Evolutionary conservation across 2,888 invertebrate genomes (phyloP), one percentile per base, ranked within the genome.

Genomic region (Ypsolopha scabrella): DNA sequence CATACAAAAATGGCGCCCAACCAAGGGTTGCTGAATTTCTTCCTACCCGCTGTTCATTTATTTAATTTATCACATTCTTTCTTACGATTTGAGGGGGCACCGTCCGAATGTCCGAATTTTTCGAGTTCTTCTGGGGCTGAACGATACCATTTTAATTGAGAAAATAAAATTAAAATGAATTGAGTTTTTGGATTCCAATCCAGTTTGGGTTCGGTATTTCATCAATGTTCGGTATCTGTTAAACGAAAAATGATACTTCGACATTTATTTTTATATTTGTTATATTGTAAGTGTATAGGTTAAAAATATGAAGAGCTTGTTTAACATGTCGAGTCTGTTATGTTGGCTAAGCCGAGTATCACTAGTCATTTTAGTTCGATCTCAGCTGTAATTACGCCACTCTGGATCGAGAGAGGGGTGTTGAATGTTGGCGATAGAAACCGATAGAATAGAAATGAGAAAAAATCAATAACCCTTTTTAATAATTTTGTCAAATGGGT

Each of bases 41-140:
- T 81, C 76, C 75, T 68, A 69, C 70, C 67, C 71, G 24, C 73
- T 74, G 75, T 77, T 72, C 77, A 77, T 83, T 80, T 77, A 80
- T 85, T 85, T 81, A 83, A 86, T 86, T 86, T 82, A 81, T 83
- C 70, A 79, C 75, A 86, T 86, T 86, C 24, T 24, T 24, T 24
- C 82, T 83, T 86, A 82, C 71, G 70, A 77, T 68, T 80, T 73
- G 75, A 72, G 75, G 61, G 60, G 51, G 6, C 64, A 37, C 66
- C 71, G 72, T 77, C 75, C 76, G 72, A 80, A 71, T 81, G 80
- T 76, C 75, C 75, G 68, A 78, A 79, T 81, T 71, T 72, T 79
- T 74, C 55, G 68, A 75, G 69, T 74, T 71, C 70, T 71, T 76
- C 66, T 58, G 14, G 45, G 45, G 51, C 24, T 35, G 38, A 24